Conservation (phyloP, 2,113 vertebrate species). For the Procavia capensis region DNA sequence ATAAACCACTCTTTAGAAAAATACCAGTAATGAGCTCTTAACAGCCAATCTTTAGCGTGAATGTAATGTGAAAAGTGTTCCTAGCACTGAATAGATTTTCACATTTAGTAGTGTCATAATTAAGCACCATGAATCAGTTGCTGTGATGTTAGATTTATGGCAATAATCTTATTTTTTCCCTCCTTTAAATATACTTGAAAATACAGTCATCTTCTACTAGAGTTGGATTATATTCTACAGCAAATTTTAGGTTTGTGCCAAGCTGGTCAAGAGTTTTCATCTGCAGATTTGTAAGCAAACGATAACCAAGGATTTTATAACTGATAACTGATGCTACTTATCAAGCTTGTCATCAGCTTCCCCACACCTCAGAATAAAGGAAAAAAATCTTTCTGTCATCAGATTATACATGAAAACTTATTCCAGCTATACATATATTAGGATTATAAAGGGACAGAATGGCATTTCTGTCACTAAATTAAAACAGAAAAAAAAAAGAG, state of each 20-base stretch:
- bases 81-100: conserved; percentile 93
- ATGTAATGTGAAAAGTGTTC: conserved; percentile 96
- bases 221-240: conserved; percentile 69
- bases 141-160: conserved; percentile 88
- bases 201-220: conserved; percentile 67
- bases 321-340: conserved; percentile 29
- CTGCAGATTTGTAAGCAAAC: conserved; percentile 67
- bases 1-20: conserved; percentile 99
- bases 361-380: neutral
- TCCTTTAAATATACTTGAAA: conserved; percentile 80
- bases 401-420: conserved; percentile 65
- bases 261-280: conserved; percentile 46
- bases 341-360: conserved; percentile 48
- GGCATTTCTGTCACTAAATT: conserved; percentile 70
- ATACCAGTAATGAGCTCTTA: conserved; percentile 99
- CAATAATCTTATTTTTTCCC: conserved; percentile 79
- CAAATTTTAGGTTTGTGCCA: conserved; percentile 78
- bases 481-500: conserved; percentile 76
- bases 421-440: conserved; percentile 76
- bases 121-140: conserved; percentile 93
- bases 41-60: conserved; percentile 97
- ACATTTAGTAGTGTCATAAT: conserved; percentile 99
- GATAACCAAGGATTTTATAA: conserved; percentile 70
- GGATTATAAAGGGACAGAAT: conserved; percentile 78
- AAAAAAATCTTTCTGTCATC: conserved; percentile 67